These are phyloP conservation scores for Drosophila pseudoananassae DNA, from an alignment of 1,140 invertebrate species.

Conservation along the genomic window DNA sequence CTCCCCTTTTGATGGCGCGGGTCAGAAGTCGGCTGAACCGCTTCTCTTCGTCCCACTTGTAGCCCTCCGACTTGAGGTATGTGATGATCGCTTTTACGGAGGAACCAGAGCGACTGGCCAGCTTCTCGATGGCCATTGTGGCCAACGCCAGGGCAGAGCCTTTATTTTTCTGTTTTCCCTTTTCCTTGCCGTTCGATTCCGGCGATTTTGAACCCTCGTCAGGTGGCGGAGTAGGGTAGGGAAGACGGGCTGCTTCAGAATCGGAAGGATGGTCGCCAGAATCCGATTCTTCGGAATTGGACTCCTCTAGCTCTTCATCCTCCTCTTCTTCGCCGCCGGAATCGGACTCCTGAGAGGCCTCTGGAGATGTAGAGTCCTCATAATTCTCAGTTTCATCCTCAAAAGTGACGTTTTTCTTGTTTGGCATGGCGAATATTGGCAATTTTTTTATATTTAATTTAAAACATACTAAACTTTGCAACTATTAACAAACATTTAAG, in stretches of 20 bases:
- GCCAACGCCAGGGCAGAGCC: neutral
- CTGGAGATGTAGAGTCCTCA: neutral
- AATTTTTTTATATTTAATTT: neutral
- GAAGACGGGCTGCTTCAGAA: neutral
- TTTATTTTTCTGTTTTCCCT: neutral
- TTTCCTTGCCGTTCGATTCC: neutral
- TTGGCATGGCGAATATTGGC: neutral
- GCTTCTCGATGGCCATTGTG: slow-evolving; percentile 4
- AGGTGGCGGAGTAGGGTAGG: neutral
- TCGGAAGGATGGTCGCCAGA: neutral
- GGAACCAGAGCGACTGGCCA: slow-evolving; percentile 1
- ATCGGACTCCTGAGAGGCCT: neutral
- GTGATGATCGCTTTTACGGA: neutral
- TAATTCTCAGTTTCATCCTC: neutral
- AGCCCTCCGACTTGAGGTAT: neutral
- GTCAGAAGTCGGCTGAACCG: neutral
- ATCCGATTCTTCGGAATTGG: neutral
- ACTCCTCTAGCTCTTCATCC: neutral
- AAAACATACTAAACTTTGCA: neutral
- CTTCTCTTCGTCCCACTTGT: neutral
- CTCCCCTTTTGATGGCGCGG: neutral
- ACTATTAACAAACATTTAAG: neutral
- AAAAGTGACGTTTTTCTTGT: neutral
- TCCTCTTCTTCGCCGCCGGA: neutral
- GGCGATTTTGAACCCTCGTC: neutral